A percentile compares a stretch with the other conserved stretches of the same genome.
Conservation (phyloP, 2,797 vertebrate species). For the Kryptopterus vitreolus region DNA sequence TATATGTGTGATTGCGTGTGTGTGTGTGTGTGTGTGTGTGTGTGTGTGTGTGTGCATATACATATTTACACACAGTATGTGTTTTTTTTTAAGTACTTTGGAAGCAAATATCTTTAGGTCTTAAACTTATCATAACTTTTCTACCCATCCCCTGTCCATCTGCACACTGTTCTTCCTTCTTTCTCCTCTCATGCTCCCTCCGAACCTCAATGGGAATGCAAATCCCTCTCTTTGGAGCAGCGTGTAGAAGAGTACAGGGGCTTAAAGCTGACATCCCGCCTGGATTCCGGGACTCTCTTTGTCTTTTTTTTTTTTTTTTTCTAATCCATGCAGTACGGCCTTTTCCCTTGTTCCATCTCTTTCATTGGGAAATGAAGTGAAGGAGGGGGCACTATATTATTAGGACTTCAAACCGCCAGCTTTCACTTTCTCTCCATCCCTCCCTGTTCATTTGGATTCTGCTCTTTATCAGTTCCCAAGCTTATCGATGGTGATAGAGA, state of each 20-base stretch:
- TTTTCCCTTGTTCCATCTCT: constrained; percentile 56
- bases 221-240: constrained; percentile 77
- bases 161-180: constrained; percentile 53
- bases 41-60: too few species aligned
- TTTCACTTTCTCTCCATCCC: constrained; percentile 48
- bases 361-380: constrained; percentile 51
- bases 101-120: not conserved
- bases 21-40: too few species aligned
- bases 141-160: constrained; percentile 1
- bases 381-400: constrained; percentile 55
- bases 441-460: constrained; percentile 57
- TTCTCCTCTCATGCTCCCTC: constrained; percentile 51
- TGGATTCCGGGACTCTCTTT: constrained; percentile 68
- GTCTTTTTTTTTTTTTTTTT: constrained; percentile 53
- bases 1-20: too few species aligned
- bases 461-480: constrained; percentile 54
- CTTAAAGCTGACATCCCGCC: constrained; percentile 71
- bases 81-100: not conserved
- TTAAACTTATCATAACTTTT: not conserved
- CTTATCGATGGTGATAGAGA: constrained; percentile 28
- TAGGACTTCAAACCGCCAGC: constrained; percentile 58
- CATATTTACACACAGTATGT: too few species aligned
- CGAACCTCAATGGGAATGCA: constrained; percentile 69
- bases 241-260: constrained; percentile 68
- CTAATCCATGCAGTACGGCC: constrained; percentile 50